phyloP scores from a whole-genome alignment of 1,140 invertebrate species.

The Panulirus ornatus region DNA sequence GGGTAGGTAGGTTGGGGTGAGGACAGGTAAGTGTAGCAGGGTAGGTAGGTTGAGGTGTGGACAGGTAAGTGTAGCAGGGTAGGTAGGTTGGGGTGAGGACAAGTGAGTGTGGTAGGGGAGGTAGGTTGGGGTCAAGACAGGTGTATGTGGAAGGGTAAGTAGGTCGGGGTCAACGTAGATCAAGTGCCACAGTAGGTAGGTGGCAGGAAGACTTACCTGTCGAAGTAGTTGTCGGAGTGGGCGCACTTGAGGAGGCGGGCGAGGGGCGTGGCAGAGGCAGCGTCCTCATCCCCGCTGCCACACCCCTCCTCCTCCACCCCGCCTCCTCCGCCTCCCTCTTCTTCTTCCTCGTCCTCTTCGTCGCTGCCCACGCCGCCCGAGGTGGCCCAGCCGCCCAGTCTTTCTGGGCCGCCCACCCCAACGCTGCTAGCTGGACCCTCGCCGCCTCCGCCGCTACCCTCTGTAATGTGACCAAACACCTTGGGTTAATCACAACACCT shows the following conservation, averaged over 20 bases:
- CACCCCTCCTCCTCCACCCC: constrained; percentile 24
- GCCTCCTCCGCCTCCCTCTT: background rate
- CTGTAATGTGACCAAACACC: background rate
- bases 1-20: background rate
- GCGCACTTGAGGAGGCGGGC: constrained; percentile 59
- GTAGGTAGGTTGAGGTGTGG: no score
- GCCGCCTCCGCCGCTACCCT: constrained; percentile 29
- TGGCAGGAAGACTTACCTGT: constrained; percentile 31
- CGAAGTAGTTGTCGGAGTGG: constrained; percentile 68
- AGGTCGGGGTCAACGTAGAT: no score
- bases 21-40: background rate
- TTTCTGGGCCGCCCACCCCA: constrained; percentile 37
- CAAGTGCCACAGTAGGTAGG: background rate
- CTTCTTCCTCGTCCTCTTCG: constrained; percentile 37
- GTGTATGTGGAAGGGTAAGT: no score
- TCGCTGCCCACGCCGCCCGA: constrained; percentile 14
- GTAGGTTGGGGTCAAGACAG: no score
- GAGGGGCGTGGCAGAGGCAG: constrained; percentile 44
- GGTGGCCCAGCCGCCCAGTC: background rate
- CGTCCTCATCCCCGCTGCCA: constrained; percentile 24
- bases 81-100: no score
- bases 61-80: no score
- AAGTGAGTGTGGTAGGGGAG: no score
- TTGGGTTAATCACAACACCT: background rate
- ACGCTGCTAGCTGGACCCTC: constrained; percentile 29